phyloP scores from a whole-genome alignment of 2,113 vertebrate species.

The Podiceps cristatus region DNA sequence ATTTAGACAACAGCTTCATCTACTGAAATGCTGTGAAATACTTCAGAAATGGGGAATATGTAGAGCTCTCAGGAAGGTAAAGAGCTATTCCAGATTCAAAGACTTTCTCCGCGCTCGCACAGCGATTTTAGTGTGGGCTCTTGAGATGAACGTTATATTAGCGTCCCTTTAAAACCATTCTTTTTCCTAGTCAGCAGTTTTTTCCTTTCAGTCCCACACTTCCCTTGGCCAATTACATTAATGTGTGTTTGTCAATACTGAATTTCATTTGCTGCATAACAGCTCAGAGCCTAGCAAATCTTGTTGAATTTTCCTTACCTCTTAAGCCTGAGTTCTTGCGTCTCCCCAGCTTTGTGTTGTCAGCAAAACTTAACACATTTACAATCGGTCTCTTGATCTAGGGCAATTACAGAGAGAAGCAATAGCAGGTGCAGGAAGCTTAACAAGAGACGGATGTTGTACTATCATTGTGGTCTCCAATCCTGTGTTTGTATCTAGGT shows the following conservation, averaged over 20 bases:
- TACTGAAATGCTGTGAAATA: neutral
- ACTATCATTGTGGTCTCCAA: slow-evolving; percentile 31
- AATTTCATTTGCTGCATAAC: slow-evolving; percentile 74
- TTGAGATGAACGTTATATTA: neutral
- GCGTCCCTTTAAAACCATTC: neutral
- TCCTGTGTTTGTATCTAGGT: slow-evolving; percentile 60
- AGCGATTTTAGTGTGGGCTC: accelerated
- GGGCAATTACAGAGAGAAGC: slow-evolving; percentile 79
- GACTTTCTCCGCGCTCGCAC: neutral
- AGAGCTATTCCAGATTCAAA: neutral
- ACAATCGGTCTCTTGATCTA: slow-evolving; percentile 77
- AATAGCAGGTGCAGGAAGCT: slow-evolving; percentile 53
- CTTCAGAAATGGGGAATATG: neutral
- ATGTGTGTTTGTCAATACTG: slow-evolving; percentile 74
- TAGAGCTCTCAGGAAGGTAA: neutral
- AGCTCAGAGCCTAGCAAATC: slow-evolving; percentile 61
- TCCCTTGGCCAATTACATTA: slow-evolving; percentile 70
- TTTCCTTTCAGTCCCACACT: neutral
- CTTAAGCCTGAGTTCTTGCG: slow-evolving; percentile 61
- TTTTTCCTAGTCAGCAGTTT: slow-evolving; percentile 61
- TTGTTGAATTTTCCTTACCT: slow-evolving; percentile 75
- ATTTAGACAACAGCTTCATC: neutral
- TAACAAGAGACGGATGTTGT: slow-evolving; percentile 73
- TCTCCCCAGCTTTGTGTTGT: slow-evolving; percentile 72
- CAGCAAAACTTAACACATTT: slow-evolving; percentile 78